phyloP scores from a whole-genome alignment of 2,797 vertebrate species.

The Takifugu rubripes region DNA sequence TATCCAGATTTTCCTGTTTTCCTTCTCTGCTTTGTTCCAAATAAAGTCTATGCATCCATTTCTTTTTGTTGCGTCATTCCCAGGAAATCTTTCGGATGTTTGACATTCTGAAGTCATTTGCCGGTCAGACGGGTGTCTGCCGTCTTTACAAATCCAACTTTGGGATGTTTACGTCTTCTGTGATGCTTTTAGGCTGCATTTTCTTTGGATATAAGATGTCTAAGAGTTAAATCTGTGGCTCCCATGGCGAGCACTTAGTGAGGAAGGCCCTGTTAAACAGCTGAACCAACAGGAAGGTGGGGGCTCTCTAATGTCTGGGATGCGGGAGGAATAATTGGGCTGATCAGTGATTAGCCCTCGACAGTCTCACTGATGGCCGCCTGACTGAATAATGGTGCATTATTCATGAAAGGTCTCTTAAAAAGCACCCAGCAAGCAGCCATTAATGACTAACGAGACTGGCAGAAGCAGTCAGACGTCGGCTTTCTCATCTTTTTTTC shows the following conservation, averaged over 20 bases:
- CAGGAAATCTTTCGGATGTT: too few species aligned
- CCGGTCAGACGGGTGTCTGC: not conserved
- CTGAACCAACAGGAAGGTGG: constrained; percentile 15
- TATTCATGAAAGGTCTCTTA: constrained; percentile 65
- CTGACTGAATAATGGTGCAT: constrained; percentile 56
- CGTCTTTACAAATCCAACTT: not conserved
- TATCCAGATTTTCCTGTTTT: constrained; percentile 35
- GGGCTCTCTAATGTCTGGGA: constrained; percentile 19
- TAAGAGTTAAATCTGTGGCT: not conserved
- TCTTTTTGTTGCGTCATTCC: constrained; percentile 6
- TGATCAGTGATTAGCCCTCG: constrained; percentile 29
- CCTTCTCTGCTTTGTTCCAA: constrained; percentile 42
- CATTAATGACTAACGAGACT: constrained; percentile 59
- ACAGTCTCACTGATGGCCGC: constrained; percentile 38
- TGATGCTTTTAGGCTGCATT: not conserved
- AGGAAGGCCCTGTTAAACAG: constrained; percentile 25
- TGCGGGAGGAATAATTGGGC: constrained; percentile 16
- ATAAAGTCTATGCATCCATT: constrained; percentile 57
- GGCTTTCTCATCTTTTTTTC: too few species aligned
- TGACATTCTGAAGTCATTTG: not conserved
- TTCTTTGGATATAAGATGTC: not conserved
- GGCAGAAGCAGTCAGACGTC: constrained; percentile 9
- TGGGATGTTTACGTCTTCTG: not conserved
- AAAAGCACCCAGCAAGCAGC: constrained; percentile 40
- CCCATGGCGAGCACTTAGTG: not conserved